phyloP scores from a whole-genome alignment of 2,797 vertebrate genomes.

The Leptatherina wallacei region DNA sequence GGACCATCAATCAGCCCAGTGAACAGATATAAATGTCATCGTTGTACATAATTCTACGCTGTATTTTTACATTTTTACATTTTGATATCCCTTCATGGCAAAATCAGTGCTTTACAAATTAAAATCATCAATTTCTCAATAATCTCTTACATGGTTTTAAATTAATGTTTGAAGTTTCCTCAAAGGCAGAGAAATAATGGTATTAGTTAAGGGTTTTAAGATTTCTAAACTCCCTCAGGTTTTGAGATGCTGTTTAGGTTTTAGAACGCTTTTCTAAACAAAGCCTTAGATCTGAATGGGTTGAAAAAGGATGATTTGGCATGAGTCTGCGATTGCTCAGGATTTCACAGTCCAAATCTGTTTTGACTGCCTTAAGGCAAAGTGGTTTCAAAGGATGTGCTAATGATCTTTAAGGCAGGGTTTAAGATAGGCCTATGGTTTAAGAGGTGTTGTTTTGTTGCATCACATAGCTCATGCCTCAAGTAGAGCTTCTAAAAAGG shows the following conservation, averaged over 20 bases:
- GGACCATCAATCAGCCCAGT: too few relatives aligned
- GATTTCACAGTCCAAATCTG: background rate
- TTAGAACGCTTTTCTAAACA: background rate
- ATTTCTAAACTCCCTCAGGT: background rate
- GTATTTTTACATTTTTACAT: too few relatives aligned
- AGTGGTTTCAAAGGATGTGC: background rate
- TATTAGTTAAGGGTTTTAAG: too few relatives aligned
- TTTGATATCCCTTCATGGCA: too few relatives aligned
- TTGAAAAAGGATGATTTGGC: background rate
- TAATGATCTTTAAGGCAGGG: background rate
- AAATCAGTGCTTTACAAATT: too few relatives aligned
- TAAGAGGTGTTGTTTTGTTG: background rate
- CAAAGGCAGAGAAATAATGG: too few relatives aligned
- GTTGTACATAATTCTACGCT: background rate
- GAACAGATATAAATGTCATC: background rate
- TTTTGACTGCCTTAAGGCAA: background rate
- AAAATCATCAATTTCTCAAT: too few relatives aligned
- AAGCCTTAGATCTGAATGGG: background rate
- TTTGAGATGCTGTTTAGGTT: background rate
- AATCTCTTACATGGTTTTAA: too few relatives aligned
- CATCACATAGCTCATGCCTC: background rate
- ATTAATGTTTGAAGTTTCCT: too few relatives aligned
- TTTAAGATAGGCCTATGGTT: background rate
- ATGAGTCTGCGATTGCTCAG: background rate
- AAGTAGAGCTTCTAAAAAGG: background rate